Percentiles rank a stretch among this genome's conserved stretches.
Conservation (phyloP, 2,888 invertebrate species). For the Lampropteryx suffumata region DNA sequence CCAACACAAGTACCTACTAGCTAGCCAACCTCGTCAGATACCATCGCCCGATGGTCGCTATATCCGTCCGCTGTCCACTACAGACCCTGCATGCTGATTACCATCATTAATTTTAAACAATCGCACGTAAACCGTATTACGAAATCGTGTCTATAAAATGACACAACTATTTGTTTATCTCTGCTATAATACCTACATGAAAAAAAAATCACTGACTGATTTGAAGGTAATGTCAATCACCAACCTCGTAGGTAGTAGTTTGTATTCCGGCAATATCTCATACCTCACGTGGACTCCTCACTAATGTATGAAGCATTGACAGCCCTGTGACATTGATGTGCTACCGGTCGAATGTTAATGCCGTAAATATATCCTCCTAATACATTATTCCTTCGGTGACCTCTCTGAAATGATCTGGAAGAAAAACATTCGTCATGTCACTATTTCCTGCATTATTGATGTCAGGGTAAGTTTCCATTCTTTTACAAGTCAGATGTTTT, state of each 20-base stretch:
- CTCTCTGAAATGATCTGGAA: slow-evolving; percentile 50
- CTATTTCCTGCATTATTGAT: slow-evolving; percentile 44
- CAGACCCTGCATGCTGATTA: slow-evolving; percentile 57
- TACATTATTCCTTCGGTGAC: slow-evolving; percentile 50
- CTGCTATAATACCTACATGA: too few species aligned
- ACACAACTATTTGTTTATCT: too few species aligned
- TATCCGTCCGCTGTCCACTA: slow-evolving; percentile 40
- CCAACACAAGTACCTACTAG: not conserved
- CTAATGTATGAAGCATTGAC: slow-evolving; percentile 55
- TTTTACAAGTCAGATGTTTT: slow-evolving; percentile 18
- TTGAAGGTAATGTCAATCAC: slow-evolving; percentile 37
- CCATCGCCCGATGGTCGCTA: slow-evolving; percentile 40
- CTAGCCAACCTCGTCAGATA: slow-evolving; percentile 37
- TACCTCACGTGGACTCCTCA: slow-evolving; percentile 38
- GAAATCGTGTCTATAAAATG: slow-evolving; percentile 9
- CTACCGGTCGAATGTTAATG: slow-evolving; percentile 59
- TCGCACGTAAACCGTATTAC: slow-evolving; percentile 32
- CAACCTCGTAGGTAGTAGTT: slow-evolving; percentile 45
- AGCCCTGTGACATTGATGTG: slow-evolving; percentile 62
- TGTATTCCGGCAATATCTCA: slow-evolving; percentile 51
- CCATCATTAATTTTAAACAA: slow-evolving; percentile 54
- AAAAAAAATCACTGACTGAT: slow-evolving; percentile 4
- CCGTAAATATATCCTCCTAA: slow-evolving; percentile 42
- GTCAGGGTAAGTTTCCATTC: slow-evolving; percentile 28
- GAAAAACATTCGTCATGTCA: slow-evolving; percentile 44